Conservation (phyloP, 2,888 invertebrate genomes). For the Perizoma flavofasciatum region DNA sequence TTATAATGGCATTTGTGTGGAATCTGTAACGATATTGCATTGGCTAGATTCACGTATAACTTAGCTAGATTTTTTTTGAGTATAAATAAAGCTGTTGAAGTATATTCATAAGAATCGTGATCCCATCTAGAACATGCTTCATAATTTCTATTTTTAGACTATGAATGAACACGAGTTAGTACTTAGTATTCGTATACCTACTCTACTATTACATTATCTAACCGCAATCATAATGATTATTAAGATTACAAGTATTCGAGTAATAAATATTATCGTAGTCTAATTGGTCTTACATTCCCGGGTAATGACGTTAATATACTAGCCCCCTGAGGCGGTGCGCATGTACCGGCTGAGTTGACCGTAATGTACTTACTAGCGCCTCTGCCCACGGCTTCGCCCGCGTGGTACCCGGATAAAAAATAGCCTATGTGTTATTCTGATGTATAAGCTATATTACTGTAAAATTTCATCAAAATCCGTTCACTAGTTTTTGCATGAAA, state of each 20-base stretch:
- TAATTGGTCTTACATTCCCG: slow-evolving; percentile 67
- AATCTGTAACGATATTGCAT: slow-evolving; percentile 33
- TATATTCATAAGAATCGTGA: no score
- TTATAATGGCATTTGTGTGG: slow-evolving; percentile 32
- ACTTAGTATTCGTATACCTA: neutral
- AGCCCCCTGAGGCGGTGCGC: slow-evolving; percentile 42
- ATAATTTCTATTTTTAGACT: slow-evolving; percentile 17
- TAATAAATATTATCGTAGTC: slow-evolving; percentile 23
- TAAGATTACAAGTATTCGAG: slow-evolving; percentile 21
- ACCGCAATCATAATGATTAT: slow-evolving; percentile 26
- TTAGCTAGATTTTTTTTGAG: no score
- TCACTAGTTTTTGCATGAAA: no score
- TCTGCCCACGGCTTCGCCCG: no score
- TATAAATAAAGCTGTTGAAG: no score
- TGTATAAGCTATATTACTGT: no score
- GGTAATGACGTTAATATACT: slow-evolving; percentile 53
- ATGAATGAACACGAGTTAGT: slow-evolving; percentile 19
- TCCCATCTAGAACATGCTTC: no score
- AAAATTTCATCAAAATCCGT: no score
- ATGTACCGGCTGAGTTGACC: slow-evolving; percentile 43
- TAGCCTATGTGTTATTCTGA: no score
- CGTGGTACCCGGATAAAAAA: no score
- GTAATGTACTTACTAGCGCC: slow-evolving; percentile 26
- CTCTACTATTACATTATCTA: slow-evolving; percentile 17
- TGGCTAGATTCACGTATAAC: slow-evolving; percentile 1